These are phyloP conservation scores for Rhynchomys soricoides DNA, from an alignment of 2,113 vertebrate genomes.

Conservation along the genomic window DNA sequence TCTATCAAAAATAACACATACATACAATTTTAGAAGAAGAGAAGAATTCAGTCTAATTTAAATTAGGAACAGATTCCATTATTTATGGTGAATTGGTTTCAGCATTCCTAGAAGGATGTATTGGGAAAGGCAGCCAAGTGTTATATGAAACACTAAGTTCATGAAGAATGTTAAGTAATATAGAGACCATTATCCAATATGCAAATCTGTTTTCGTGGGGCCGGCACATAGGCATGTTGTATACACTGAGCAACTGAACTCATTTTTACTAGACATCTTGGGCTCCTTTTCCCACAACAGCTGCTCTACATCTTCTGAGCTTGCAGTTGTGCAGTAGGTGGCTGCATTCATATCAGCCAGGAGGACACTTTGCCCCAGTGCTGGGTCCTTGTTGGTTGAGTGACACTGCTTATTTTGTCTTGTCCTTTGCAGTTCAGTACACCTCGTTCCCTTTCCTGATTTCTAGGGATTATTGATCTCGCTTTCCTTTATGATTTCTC, in stretches of 20 bases:
- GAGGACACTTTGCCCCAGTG: neutral
- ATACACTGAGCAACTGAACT: neutral
- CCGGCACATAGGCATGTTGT: neutral
- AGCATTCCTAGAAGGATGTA: neutral
- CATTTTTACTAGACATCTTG: neutral
- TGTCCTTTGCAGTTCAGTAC: neutral
- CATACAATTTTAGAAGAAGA: neutral
- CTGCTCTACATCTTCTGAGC: neutral
- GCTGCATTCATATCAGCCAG: neutral
- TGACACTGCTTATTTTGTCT: neutral
- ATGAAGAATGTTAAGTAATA: neutral
- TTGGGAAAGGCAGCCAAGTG: neutral
- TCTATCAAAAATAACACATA: constrained; percentile 61
- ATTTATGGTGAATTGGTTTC: constrained; percentile 29
- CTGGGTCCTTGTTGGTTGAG: neutral
- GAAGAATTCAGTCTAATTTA: constrained; percentile 2
- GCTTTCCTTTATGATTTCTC: neutral
- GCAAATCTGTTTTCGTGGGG: neutral
- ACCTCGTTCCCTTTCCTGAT: neutral
- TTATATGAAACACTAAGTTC: constrained; percentile 15
- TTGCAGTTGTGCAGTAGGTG: neutral
- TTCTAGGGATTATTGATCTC: neutral
- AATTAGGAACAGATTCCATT: constrained; percentile 51
- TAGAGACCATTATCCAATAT: neutral
- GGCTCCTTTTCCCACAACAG: neutral